Percentiles rank a stretch among this genome's conserved stretches.
These are phyloP conservation scores for Standfussiana lucernea DNA, from an alignment of 2,888 invertebrate species.

Conservation along the genomic window DNA sequence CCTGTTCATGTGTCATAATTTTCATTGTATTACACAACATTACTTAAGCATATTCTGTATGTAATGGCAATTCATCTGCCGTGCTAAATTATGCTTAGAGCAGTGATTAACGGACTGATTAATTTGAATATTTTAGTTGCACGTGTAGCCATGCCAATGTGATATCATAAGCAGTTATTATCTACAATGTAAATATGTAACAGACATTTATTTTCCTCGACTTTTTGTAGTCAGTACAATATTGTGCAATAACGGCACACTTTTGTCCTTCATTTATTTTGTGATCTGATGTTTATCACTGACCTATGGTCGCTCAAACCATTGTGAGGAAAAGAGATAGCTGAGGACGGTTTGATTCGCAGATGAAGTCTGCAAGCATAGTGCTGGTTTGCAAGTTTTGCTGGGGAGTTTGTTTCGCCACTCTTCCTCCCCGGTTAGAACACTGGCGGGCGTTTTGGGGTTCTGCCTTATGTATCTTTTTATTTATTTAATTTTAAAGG, in stretches of 20 bases:
- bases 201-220: conserved; percentile 23
- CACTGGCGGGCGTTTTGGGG: neutral
- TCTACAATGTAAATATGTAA: conserved; percentile 8
- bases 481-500: too few relatives aligned
- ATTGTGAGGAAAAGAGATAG: neutral
- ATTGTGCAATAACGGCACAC: conserved; percentile 16
- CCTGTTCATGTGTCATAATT: conserved; percentile 29
- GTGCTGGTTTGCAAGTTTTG: too few relatives aligned
- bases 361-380: neutral
- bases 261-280: neutral
- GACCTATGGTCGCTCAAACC: neutral
- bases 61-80: neutral
- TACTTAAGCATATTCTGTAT: conserved; percentile 2
- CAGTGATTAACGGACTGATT: conserved; percentile 21
- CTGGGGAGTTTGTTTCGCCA: neutral
- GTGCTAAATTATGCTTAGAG: conserved; percentile 14
- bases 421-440: neutral
- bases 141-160: conserved; percentile 6
- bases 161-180: conserved; percentile 26
- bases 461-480: neutral
- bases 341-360: neutral
- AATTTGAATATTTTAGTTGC: conserved; percentile 23
- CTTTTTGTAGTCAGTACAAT: neutral
- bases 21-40: conserved; percentile 29
- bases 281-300: neutral